Conservation (phyloP, 1,140 invertebrate genomes). For the Branchinecta lynchi region DNA sequence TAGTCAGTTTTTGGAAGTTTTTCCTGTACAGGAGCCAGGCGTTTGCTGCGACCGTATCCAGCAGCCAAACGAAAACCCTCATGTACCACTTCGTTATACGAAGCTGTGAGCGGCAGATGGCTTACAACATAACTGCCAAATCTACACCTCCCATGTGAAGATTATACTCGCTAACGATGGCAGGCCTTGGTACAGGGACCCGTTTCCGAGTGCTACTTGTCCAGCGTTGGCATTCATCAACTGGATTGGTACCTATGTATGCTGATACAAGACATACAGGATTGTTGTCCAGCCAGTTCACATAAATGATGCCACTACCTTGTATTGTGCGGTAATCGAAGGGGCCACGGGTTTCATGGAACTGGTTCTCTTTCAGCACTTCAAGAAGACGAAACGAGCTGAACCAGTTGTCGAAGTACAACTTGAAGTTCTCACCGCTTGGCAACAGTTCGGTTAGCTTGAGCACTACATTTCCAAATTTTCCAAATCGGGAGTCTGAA, state of each 20-base stretch:
- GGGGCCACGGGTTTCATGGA: not conserved
- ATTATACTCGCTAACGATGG: constrained; percentile 24
- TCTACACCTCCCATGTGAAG: constrained; percentile 27
- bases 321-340: not conserved
- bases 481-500: not conserved
- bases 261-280: not conserved
- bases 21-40: constrained; percentile 23
- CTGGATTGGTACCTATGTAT: not conserved
- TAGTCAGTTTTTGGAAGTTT: not conserved
- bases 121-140: constrained; percentile 24
- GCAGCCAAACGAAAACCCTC: constrained; percentile 22
- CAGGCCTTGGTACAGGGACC: constrained; percentile 18
- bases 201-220: not conserved
- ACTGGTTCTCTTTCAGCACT: not conserved
- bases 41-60: constrained; percentile 24
- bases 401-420: not conserved
- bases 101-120: constrained; percentile 22
- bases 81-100: constrained; percentile 25
- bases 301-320: not conserved
- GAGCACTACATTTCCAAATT: not conserved
- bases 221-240: not conserved
- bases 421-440: not conserved
- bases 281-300: not conserved
- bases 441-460: not conserved
- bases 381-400: not conserved